A percentile compares a stretch with the other conserved stretches of the same genome.
Evolutionary conservation across 30 jellyfish, hydroid and myxozoan genomes (phyloP).

Genomic region (Phacellophora camtschatica): DNA sequence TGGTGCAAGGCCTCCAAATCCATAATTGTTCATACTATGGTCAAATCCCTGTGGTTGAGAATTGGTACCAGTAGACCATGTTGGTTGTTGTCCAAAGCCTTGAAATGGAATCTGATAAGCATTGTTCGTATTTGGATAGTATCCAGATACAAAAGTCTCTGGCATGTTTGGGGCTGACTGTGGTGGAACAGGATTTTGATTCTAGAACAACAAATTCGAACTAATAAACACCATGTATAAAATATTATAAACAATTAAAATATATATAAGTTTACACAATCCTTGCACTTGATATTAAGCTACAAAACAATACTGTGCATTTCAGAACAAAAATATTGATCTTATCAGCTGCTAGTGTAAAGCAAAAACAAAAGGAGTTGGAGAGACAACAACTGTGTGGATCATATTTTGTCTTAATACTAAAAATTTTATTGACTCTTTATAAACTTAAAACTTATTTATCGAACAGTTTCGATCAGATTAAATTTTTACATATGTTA

Average conservation of each 20-base stretch:
- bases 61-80: slow-evolving; percentile 90
- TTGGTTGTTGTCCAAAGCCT: slow-evolving; percentile 83
- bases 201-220: neutral
- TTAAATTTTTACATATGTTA: too few relatives aligned
- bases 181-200: slow-evolving; percentile 42
- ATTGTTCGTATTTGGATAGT: slow-evolving; percentile 61
- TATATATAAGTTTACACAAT: neutral
- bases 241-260: neutral
- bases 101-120: slow-evolving; percentile 79
- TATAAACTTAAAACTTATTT: too few relatives aligned
- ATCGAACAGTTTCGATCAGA: too few relatives aligned
- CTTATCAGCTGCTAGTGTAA: too few relatives aligned
- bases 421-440: too few relatives aligned
- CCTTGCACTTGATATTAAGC: neutral
- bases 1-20: slow-evolving; percentile 86
- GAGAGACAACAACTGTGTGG: too few relatives aligned
- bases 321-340: neutral
- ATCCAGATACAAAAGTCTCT: slow-evolving; percentile 64
- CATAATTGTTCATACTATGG: slow-evolving; percentile 71
- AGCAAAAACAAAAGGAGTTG: too few relatives aligned
- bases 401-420: too few relatives aligned
- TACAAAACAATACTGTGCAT: neutral
- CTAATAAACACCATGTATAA: neutral
- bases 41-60: slow-evolving; percentile 93
- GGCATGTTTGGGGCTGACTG: slow-evolving; percentile 60